These are phyloP conservation scores for Parnassius mnemosyne DNA, from an alignment of 2,888 invertebrate genomes.

Conservation along the genomic window DNA sequence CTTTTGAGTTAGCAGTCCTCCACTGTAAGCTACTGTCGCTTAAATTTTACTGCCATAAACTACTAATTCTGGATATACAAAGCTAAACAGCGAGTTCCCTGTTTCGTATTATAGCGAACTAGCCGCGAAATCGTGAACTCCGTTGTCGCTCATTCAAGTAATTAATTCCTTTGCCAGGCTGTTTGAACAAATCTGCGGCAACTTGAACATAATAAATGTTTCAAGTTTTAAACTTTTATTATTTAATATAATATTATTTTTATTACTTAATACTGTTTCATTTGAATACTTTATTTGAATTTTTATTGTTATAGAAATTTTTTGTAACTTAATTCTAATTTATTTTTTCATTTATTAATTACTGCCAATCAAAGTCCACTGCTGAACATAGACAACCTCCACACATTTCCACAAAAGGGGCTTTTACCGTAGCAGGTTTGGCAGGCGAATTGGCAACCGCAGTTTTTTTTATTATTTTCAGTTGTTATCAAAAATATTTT, in stretches of 20 bases:
- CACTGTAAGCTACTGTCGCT: background rate
- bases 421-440: too few species aligned
- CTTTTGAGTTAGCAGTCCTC: too few species aligned
- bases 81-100: conserved; percentile 32
- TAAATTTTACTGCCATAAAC: conserved; percentile 8
- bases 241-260: conserved; percentile 32
- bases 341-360: too few species aligned
- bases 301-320: too few species aligned
- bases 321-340: too few species aligned
- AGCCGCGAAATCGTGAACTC: conserved; percentile 42
- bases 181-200: conserved; percentile 55
- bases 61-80: conserved; percentile 17
- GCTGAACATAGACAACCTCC: too few species aligned
- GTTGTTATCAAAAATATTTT: too few species aligned
- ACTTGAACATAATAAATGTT: conserved; percentile 44
- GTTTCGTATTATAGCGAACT: conserved; percentile 33
- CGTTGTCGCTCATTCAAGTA: conserved; percentile 51
- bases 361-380: too few species aligned
- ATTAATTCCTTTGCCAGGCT: conserved; percentile 62
- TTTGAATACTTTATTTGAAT: too few species aligned
- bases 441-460: too few species aligned
- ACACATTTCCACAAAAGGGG: too few species aligned
- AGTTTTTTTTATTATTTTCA: too few species aligned
- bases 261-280: background rate
- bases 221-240: conserved; percentile 36